Evolutionary conservation across 2,888 invertebrate species (phyloP), one percentile per base, ranked within the genome.

Genomic region (Archips xylosteana): DNA sequence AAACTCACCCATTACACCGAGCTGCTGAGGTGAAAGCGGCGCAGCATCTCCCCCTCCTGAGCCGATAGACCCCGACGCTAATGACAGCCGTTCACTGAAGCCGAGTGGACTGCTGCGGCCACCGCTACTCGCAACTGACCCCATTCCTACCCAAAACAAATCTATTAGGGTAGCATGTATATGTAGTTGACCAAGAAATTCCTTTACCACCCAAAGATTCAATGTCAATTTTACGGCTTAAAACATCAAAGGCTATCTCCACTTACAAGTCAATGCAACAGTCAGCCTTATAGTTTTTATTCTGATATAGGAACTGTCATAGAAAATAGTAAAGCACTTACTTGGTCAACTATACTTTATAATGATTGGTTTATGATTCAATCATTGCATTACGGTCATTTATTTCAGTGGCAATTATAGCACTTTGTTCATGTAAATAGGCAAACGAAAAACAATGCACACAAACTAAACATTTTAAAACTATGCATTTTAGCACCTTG

Each of bases 1-100:
- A 54, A 66, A 96, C 96, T 96, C 90, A 97, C 97, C 98, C 96
- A 98, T 97, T 42, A 98, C 97, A 75, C 98, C 98, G 45, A 98
- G 95, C 82, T 98, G 98, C 85, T 98, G 97, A 1, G 98, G 97
- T 3, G 97, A 97, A 49, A 98, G 94, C 76, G 96, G 96, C 1
- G 96, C 95, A 49, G 96, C 95, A 77, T 95, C 95, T 60, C 95
- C 95, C 12, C 94, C 94, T 5, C 91, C 94, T 2, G 94, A 94
- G 0, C 95, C 95, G 70, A 96, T 91, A 54, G 96, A 96, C 0
- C 96, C 96, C 0, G 96, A 96, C 0, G 96, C 96, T 76, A 96
- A 81, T 0, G 97, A 97, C 59, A 96, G 87, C 10, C 96, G 95
- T 84, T 97, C 97, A 78, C 96, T 96, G 70, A 95, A 95, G 34